Base-by-base conservation (phyloP, 2,888 invertebrate species). In the Choristoneura rosaceana region DNA sequence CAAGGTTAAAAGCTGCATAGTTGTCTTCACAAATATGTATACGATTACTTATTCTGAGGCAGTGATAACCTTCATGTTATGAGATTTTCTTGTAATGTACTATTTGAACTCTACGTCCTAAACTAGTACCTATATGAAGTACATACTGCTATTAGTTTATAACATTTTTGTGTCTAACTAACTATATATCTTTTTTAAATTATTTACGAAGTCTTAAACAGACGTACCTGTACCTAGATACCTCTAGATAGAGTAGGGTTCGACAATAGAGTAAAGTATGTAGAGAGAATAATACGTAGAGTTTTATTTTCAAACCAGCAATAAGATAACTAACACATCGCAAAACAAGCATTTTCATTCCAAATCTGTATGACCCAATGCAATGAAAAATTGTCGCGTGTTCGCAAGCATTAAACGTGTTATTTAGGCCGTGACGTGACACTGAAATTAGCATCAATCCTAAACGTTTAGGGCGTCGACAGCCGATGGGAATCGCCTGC, bases 371-470 rank as follows among this genome's bases (percentile, higher is more conserved):
- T 14, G 2, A 45, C 12, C 2, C 7, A 25, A 8, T 62, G 25
- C n/a, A 45, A 62, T 45, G 45, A n/a, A 33, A 62, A 62, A 43
- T 8, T 25, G 34, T 71, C 33, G 71, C 71, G 58, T 68, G 67
- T 63, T n/a, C n/a, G 62, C 14, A 17, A 50, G 38, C 47, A 68
- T 71, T 62, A 67, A 62, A 45, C 55, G 55, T 45, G 47, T 61
- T 45, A 47, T 71, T 67, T 67, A 25, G 50, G 55, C 67, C 38
- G 59, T 67, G 71, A 68, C 71, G 62, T 58, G 67, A 71, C 62
- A 63, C 33, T 50, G 55, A 63, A 71, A 71, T 71, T 63, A 71
- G 71, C 62, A 60, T 68, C 58, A 33, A 55, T 62, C 52, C 33
- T 43, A 50, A 71, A 38, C 61, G 45, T 71, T 64, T 50, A 50